Conservation (phyloP, 2,113 vertebrate species). For the Oenanthe melanoleuca region DNA sequence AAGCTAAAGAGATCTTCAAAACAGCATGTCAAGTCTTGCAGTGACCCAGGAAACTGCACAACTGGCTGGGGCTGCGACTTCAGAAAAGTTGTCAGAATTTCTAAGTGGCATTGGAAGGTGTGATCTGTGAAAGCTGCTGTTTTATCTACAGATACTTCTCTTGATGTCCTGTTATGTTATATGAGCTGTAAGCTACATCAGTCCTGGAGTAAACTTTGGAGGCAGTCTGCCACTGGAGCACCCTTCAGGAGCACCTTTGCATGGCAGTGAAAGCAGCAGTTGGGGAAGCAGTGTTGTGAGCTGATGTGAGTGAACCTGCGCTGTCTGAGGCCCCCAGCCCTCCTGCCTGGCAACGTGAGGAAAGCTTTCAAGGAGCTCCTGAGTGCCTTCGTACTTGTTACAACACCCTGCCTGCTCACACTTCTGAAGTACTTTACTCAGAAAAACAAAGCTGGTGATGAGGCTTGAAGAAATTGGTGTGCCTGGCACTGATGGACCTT, state of each 20-base stretch:
- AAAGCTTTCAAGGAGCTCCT: neutral
- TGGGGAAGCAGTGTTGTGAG: neutral
- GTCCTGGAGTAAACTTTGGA: neutral
- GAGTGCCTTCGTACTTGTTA: neutral
- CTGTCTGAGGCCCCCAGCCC: neutral
- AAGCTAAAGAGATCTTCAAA: neutral
- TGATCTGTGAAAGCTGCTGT: neutral
- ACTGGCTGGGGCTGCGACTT: neutral
- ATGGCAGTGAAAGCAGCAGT: neutral
- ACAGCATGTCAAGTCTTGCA: neutral
- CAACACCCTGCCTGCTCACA: neutral
- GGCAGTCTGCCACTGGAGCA: neutral
- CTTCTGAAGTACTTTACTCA: neutral
- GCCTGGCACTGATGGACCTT: accelerated
- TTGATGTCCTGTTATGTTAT: neutral
- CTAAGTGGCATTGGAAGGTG: neutral
- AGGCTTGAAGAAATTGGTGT: neutral
- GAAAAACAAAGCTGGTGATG: neutral
- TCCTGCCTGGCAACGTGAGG: neutral
- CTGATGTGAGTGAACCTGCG: neutral
- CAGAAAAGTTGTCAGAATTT: neutral
- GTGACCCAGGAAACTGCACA: neutral
- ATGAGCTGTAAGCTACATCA: neutral
- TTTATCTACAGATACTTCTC: neutral
- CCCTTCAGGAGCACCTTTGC: neutral